Conservation (phyloP, 2,888 invertebrate species). For the Drosophila rubida region DNA sequence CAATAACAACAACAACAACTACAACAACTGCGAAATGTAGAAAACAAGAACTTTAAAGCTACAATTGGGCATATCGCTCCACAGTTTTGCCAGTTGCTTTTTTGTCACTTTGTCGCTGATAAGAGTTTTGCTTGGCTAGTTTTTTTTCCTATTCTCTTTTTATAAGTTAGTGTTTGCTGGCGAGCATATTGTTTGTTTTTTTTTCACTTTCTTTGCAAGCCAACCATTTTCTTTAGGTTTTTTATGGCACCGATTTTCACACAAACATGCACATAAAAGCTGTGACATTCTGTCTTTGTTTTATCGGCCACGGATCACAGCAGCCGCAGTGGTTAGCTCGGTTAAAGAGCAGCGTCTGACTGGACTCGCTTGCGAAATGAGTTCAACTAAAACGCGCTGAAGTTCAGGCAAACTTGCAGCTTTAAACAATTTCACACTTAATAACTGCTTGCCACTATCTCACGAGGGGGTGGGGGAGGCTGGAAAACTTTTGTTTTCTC, state of each 20-base stretch:
- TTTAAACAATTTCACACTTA: conserved; percentile 1
- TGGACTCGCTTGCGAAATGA: background rate
- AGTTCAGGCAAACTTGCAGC: background rate
- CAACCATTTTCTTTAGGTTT: conserved; percentile 41
- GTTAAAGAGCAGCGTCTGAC: conserved; percentile 19
- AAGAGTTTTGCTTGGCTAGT: conserved; percentile 76
- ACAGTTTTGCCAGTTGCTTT: conserved; percentile 47
- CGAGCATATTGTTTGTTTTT: conserved; percentile 64
- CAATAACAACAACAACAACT: conserved; percentile 3
- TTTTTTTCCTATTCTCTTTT: conserved; percentile 60
- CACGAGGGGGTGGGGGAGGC: no score
- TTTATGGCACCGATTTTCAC: conserved; percentile 63
- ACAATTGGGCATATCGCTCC: conserved; percentile 54
- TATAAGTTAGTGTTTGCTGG: conserved; percentile 37
- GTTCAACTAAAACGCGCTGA: background rate
- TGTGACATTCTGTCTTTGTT: conserved; percentile 51
- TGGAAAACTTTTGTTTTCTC: conserved; percentile 21
- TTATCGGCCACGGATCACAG: conserved; percentile 47
- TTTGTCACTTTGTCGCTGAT: conserved; percentile 69
- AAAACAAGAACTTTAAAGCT: conserved; percentile 62
- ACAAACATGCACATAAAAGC: conserved; percentile 75
- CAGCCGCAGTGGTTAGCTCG: conserved; percentile 17
- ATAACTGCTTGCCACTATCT: background rate
- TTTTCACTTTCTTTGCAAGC: no score
- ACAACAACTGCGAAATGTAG: conserved; percentile 4